Conservation (phyloP, 2,797 vertebrate species). For the Phalanger gymnotis region DNA sequence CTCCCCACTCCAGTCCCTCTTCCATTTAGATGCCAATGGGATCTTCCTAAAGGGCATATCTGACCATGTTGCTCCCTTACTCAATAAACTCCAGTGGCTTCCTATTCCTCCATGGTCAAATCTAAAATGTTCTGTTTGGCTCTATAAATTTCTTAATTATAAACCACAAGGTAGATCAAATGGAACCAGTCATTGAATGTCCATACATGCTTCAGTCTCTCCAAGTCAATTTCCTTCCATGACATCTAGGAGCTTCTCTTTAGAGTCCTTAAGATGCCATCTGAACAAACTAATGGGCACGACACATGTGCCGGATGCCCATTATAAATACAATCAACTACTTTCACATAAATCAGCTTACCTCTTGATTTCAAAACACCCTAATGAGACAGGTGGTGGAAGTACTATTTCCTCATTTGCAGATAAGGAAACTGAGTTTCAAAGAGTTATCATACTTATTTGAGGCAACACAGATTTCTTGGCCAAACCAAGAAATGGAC, state of each 20-base stretch:
- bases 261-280: neutral
- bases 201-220: neutral
- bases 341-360: neutral
- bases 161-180: neutral
- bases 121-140: neutral
- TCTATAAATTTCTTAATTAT: neutral
- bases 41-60: neutral
- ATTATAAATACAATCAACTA: neutral
- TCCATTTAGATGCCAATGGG: neutral
- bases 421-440: neutral
- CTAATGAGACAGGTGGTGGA: neutral
- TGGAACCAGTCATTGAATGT: neutral
- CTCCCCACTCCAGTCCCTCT: neutral
- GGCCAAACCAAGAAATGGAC: neutral
- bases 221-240: neutral
- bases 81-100: neutral
- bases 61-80: neutral
- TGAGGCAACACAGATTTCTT: neutral
- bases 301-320: neutral
- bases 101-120: neutral
- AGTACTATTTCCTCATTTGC: neutral
- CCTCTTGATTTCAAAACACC: neutral
- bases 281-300: neutral
- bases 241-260: neutral
- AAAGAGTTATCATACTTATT: neutral